A percentile compares a stretch with the other conserved stretches of the same genome.
phyloP scores from a whole-genome alignment of 2,113 vertebrate species.

The Arenaria interpres region DNA sequence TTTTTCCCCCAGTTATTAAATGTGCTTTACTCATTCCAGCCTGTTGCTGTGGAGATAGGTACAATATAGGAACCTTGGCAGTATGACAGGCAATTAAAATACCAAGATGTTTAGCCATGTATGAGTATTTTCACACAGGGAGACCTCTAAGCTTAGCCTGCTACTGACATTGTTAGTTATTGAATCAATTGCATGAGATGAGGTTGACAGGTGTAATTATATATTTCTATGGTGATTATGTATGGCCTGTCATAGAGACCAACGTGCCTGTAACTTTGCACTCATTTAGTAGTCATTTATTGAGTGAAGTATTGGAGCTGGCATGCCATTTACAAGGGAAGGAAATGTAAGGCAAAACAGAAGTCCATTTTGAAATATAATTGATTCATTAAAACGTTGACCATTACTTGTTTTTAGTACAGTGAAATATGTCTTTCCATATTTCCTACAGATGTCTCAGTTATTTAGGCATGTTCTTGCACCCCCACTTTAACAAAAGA shows the following conservation, averaged over 20 bases:
- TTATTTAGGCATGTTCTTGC: neutral
- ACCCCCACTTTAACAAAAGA: neutral
- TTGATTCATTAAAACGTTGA: constrained; percentile 46
- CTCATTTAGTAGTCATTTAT: constrained; percentile 74
- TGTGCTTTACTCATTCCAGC: constrained; percentile 61
- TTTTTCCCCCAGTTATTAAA: constrained; percentile 57
- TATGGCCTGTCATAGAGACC: constrained; percentile 80
- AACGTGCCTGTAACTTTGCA: constrained; percentile 77
- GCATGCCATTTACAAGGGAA: constrained; percentile 27
- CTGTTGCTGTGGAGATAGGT: constrained; percentile 76
- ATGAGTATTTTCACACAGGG: constrained; percentile 81
- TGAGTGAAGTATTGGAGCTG: constrained; percentile 74
- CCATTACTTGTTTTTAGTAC: neutral
- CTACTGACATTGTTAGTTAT: constrained; percentile 78
- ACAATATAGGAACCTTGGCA: constrained; percentile 70
- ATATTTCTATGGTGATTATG: constrained; percentile 85
- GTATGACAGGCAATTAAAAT: constrained; percentile 83
- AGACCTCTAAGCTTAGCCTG: constrained; percentile 76
- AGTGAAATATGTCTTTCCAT: neutral
- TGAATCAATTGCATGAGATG: constrained; percentile 86
- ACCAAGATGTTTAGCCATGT: constrained; percentile 80
- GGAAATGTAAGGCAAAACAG: constrained; percentile 58
- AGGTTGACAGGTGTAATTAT: constrained; percentile 91
- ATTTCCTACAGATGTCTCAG: neutral
- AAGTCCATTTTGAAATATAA: constrained; percentile 34